Evolutionary conservation across 2,797 vertebrate genomes (phyloP), one percentile per base, ranked within the genome.

Genomic region (Pseudochaenichthys georgianus): DNA sequence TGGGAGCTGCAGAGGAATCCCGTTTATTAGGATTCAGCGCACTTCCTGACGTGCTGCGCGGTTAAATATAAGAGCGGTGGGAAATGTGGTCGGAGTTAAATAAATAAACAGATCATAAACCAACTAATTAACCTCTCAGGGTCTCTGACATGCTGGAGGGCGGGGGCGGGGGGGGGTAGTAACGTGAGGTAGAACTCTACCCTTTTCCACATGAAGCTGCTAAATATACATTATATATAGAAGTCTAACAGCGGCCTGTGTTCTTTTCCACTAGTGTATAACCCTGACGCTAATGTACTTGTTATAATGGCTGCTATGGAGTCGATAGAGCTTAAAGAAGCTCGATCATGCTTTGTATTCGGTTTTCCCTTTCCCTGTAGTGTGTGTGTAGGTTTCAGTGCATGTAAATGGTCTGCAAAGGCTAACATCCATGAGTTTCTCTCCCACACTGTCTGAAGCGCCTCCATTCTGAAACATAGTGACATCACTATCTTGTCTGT

Each of bases 111-210:
- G 88, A 93, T 93, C 91, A 89, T 92, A 90, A 78, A 85, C 75
- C 78, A 90, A 84, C 91, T 94, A 94, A 94, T 95, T 94, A 94
- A 92, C 90, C 93, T 92, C 89, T 85, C 79, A 83, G 90, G 90
- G 91, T 94, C 86, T 93, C 82, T 84, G 80, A 90, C 90, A 86
- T 85, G 76, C 82, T 75, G 64, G 19, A 58, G 75, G 84, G 75
- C 42, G 4, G 31, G 54, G 1, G 7, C n/a, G n/a, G n/a, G 16
- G 43, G n/a, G 63, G 21, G 15, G 59, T 52, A 38, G 41, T 13
- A 51, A 53, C 28, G 21, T 23, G 58, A 73, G 70, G 47, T 47
- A 63, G 62, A 53, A 41, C 63, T 63, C 61, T 64, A 13, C 54
- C 47, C 19, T 5, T 38, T 34, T 65, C 66, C 51, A 57, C 17